Base-by-base conservation (phyloP, 1,140 invertebrate species). In the Pantala flavescens region DNA sequence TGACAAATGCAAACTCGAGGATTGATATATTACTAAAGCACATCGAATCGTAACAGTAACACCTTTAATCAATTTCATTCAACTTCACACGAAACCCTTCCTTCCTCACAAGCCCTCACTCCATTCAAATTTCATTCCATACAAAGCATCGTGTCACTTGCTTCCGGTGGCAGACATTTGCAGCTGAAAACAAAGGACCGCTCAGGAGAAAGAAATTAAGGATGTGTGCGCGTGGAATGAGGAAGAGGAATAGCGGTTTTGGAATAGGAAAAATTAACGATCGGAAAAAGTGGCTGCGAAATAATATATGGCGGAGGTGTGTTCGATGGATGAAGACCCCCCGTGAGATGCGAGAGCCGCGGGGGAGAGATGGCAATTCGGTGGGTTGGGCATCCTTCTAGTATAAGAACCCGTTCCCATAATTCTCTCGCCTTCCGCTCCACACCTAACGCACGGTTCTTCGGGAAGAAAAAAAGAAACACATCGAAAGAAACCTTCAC, bases 241-340 rank as follows among this genome's bases (percentile, higher is more conserved):
- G 49, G 49, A 19, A 21, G 49, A 63, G 12, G 49, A 63, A 21
- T 63, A 63, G 49, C n/a, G 49, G 49, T 63, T 16, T 63, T 63
- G 12, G 49, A 21, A 63, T 36, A 21, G 49, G 49, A 63, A 63
- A 21, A 63, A 63, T 63, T 63, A 63, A 63, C 49, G 49, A 7
- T 21, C 14, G 49, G 49, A 14, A 21, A 21, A 63, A 63, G n/a
- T 3, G 3, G 2, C 3, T 63, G 49, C 5, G 49, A 63, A 63
- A 63, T 63, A 63, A 63, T 63, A 63, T 63, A 63, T 63, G 14
- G 49, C n/a, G 49, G 49, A 63, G 49, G 49, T 63, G 49, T 63
- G 49, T 21, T 3, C n/a, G 49, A 63, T 16, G 49, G 49, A 3
- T 16, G 49, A 16, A 12, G 49, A 21, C 49, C 16, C 16, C 16